These are phyloP conservation scores for Sciurus vulgaris DNA, from an alignment of 2,797 vertebrate species.

Conservation along the genomic window DNA sequence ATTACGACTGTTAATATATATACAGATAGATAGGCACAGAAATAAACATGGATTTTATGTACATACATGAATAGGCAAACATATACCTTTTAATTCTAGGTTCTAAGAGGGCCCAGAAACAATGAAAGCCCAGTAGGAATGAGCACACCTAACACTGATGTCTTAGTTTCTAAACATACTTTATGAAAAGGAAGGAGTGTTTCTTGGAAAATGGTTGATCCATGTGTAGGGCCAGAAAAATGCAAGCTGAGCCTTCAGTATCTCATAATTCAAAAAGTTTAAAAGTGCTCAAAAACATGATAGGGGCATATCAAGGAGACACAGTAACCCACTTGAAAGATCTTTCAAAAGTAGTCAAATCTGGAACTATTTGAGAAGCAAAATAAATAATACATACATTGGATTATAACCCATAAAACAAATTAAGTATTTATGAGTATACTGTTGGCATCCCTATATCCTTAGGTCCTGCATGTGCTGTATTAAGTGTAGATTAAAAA, in stretches of 20 bases:
- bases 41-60: neutral
- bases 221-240: neutral
- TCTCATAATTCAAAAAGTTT: neutral
- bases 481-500: neutral
- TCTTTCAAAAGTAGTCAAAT: neutral
- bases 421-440: neutral
- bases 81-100: neutral
- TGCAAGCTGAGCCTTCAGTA: neutral
- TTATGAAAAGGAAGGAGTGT: neutral
- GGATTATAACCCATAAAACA: neutral
- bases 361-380: neutral
- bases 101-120: neutral
- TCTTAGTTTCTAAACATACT: conserved; percentile 46
- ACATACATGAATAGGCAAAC: neutral
- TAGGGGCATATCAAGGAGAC: neutral
- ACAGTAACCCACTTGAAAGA: neutral
- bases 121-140: neutral
- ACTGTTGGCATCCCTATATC: neutral
- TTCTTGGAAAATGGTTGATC: conserved; percentile 6
- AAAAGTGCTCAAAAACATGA: neutral
- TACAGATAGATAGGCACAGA: neutral
- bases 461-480: neutral
- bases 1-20: neutral
- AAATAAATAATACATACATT: neutral
- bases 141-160: neutral